These are phyloP conservation scores for Capricornis sumatraensis DNA, from an alignment of 2,113 vertebrate species.

Conservation along the genomic window DNA sequence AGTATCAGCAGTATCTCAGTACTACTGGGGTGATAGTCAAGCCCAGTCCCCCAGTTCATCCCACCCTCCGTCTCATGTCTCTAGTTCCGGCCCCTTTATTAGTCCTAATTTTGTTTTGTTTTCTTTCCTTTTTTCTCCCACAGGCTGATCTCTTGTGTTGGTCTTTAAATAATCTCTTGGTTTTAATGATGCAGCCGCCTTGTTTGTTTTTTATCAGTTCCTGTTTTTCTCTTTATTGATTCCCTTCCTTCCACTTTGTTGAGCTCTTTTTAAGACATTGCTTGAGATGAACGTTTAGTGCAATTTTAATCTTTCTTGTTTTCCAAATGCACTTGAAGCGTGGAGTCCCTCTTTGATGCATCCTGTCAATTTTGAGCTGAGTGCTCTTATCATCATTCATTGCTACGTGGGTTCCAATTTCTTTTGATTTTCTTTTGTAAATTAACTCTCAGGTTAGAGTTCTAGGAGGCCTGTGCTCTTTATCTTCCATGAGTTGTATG, in stretches of 20 bases:
- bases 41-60: background rate
- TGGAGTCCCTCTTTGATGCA: background rate
- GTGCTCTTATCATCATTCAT: background rate
- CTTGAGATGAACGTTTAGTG: background rate
- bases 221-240: background rate
- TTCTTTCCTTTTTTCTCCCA: background rate
- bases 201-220: background rate
- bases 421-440: constrained; percentile 22
- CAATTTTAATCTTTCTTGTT: background rate
- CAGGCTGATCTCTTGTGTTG: background rate
- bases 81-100: background rate
- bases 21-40: background rate
- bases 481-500: background rate
- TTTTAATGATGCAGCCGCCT: background rate
- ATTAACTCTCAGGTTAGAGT: background rate
- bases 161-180: background rate
- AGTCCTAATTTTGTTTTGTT: background rate
- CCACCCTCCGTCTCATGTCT: background rate
- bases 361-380: background rate
- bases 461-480: background rate
- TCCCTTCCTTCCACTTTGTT: background rate
- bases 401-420: background rate
- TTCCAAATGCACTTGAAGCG: background rate
- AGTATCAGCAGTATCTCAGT: background rate
- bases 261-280: background rate